phyloP scores from a whole-genome alignment of 1,140 invertebrate species.

The Oedothorax gibbosus region DNA sequence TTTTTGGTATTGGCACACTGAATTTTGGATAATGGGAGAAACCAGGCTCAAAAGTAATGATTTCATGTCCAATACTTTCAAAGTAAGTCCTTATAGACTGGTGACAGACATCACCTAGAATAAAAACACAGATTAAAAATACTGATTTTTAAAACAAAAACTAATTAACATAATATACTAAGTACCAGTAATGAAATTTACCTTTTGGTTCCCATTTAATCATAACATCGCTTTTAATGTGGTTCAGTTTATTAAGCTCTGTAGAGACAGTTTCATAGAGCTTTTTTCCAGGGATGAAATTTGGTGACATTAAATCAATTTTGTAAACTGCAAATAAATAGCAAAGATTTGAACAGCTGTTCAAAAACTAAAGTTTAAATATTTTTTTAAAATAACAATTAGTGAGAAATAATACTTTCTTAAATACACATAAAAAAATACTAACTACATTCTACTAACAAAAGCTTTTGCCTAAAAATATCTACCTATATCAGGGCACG shows the following conservation, averaged over 20 bases:
- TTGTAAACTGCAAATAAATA: neutral
- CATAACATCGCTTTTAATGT: neutral
- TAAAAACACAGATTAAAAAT: neutral
- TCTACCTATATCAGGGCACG: too few species aligned
- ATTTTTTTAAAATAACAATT: neutral
- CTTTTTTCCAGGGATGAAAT: constrained; percentile 18
- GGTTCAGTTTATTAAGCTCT: neutral
- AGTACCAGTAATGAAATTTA: neutral
- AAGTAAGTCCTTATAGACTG: constrained; percentile 11
- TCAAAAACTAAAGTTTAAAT: neutral
- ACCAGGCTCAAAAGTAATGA: neutral
- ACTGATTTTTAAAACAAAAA: neutral
- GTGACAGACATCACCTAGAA: constrained; percentile 16
- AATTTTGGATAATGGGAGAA: neutral
- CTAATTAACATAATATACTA: too few species aligned
- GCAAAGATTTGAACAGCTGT: neutral
- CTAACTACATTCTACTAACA: too few species aligned
- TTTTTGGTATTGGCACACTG: neutral
- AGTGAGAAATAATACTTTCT: neutral
- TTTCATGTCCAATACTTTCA: neutral
- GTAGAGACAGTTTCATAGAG: constrained; percentile 1
- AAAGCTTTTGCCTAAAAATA: neutral
- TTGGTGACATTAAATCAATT: neutral
- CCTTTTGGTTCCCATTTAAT: neutral
- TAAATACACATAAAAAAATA: neutral